Evolutionary conservation across 2,797 vertebrate genomes (phyloP).

Genomic region (Darevskia nairensis): DNA sequence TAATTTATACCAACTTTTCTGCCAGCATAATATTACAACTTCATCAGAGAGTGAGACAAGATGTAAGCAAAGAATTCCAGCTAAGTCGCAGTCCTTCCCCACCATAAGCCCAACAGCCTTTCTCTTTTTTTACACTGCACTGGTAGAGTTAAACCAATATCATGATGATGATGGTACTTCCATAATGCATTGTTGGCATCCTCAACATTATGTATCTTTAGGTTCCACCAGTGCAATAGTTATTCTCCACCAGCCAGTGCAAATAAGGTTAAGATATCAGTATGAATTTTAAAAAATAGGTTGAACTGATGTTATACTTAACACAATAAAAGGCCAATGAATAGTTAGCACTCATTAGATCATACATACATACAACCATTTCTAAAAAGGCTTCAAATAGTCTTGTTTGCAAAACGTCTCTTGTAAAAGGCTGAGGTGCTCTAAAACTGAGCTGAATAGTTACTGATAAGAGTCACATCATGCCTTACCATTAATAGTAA

Average conservation of each 20-base stretch:
- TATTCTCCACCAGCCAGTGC: neutral
- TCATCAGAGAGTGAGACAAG: neutral
- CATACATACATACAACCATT: constrained; percentile 48
- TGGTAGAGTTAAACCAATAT: too few species aligned
- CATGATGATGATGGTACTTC: neutral
- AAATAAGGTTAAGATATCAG: neutral
- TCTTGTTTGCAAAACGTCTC: constrained; percentile 70
- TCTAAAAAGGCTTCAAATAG: constrained; percentile 49
- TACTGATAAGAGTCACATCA: constrained; percentile 81
- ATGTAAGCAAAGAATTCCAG: neutral
- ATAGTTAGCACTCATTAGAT: constrained; percentile 58
- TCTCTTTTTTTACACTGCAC: neutral
- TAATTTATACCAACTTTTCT: neutral
- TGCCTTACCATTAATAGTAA: constrained; percentile 77
- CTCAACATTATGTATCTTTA: neutral
- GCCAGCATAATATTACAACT: neutral
- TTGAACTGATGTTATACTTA: constrained; percentile 54
- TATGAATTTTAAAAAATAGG: neutral
- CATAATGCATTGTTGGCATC: too few species aligned
- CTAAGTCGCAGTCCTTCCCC: neutral
- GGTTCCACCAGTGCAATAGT: neutral
- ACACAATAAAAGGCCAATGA: constrained; percentile 62
- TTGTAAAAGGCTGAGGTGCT: constrained; percentile 72
- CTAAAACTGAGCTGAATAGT: constrained; percentile 78
- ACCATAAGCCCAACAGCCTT: neutral